Base-by-base conservation (phyloP, 2,113 vertebrate genomes). In the Arizona elegans region DNA sequence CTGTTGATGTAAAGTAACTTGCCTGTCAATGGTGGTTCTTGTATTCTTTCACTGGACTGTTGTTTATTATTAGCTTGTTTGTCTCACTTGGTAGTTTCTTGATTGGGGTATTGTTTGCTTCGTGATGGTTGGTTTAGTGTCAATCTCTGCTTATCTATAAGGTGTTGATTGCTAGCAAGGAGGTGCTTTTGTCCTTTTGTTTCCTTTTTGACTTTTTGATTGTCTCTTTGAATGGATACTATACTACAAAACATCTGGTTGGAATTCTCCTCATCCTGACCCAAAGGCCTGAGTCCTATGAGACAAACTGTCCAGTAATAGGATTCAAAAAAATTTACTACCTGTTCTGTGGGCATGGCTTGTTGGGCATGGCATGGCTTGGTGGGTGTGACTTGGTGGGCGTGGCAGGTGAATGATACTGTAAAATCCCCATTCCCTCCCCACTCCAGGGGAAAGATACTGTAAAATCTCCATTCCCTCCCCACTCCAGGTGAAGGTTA, bases 261-360 rank as follows among this genome's bases (percentile, higher is more conserved):
- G n/a, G 13, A 81, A 38, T 7, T 81, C 70, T 21, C 33, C 33
- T 38, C n/a, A 38, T 81, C n/a, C 70, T 81, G 15, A 81, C 2
- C 6, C 70, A 33, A 38, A 81, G 15, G 7, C 33, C n/a, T 81
- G n/a, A 38, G 33, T 81, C 15, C n/a, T 38, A 33, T 53, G 29
- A 33, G 93, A 95, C 95, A 95, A 96, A 97, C 96, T 96, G 93
- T 47, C 43, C 43, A 47, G 43, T 47, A 47, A 4, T 47, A 47
- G 43, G 3, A 47, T 47, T 47, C 3, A 47, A 47, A 47, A 47
- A 43, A 43, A 43, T 0, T 43, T 43, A 43, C 43, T 47, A 47
- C 43, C 43, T 3, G 43, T 47, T 47, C 43, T 47, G 43, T 47
- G 43, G 43, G 43, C 43, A 1, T 43, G 43, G 43, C 3, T 47